phyloP scores from a whole-genome alignment of 2,888 invertebrate species.

The Mylabris sibirica region DNA sequence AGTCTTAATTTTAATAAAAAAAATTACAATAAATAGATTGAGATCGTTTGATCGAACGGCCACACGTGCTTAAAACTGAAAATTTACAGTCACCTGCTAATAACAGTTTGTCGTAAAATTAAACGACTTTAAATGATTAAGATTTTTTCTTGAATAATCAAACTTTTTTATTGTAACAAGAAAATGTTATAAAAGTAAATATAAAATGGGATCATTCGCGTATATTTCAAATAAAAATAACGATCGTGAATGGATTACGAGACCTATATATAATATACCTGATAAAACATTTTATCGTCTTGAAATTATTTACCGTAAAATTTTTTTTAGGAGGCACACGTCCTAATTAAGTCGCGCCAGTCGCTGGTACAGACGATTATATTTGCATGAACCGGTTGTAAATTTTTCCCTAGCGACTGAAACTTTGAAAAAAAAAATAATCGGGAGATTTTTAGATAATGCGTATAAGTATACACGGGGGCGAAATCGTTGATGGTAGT shows the following conservation, averaged over 20 bases:
- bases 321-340: slow-evolving; percentile 4
- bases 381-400: slow-evolving; percentile 20
- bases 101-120: slow-evolving; percentile 10
- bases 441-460: slow-evolving; percentile 14
- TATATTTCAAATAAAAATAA: slow-evolving; percentile 4
- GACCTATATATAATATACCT: background rate
- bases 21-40: slow-evolving; percentile 6
- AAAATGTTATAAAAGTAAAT: background rate
- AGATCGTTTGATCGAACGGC: no score
- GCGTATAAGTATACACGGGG: background rate
- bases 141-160: slow-evolving; percentile 13
- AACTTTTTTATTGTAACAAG: background rate
- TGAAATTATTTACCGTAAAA: slow-evolving; percentile 8
- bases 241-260: background rate
- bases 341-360: slow-evolving; percentile 16
- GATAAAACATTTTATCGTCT: background rate
- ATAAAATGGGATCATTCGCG: background rate
- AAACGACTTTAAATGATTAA: slow-evolving; percentile 14
- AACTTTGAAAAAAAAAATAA: background rate
- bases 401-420: background rate
- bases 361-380: slow-evolving; percentile 13
- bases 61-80: background rate
- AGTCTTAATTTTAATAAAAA: background rate
- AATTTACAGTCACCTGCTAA: slow-evolving; percentile 14
- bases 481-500: background rate